Percentiles rank a stretch among this genome's conserved stretches.
These are phyloP conservation scores for Tapera naevia DNA, from an alignment of 2,797 vertebrate genomes.

Conservation along the genomic window DNA sequence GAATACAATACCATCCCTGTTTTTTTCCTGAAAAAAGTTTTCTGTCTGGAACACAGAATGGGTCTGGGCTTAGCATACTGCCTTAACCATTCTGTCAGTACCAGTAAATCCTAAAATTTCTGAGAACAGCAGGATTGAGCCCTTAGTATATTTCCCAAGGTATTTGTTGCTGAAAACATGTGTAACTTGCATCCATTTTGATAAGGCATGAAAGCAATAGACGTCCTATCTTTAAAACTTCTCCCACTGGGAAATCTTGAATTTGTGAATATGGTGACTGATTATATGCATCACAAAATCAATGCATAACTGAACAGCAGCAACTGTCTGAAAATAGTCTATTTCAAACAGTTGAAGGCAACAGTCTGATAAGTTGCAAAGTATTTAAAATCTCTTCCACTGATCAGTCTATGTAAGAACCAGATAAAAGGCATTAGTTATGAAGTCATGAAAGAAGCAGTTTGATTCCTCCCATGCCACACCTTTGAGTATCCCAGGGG, in stretches of 20 bases:
- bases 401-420: neutral
- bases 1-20: neutral
- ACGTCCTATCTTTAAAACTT: conserved; percentile 36
- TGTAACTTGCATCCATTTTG: conserved; percentile 27
- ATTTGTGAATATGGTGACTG: conserved; percentile 38
- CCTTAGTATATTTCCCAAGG: conserved; percentile 20
- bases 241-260: conserved; percentile 49
- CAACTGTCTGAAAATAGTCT: conserved; percentile 52
- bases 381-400: neutral
- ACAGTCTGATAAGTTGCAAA: neutral
- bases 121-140: neutral
- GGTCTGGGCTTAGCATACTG: neutral
- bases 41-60: neutral
- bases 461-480: neutral
- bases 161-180: conserved; percentile 21
- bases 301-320: conserved; percentile 53
- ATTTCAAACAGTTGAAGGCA: conserved; percentile 16
- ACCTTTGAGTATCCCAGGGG: neutral
- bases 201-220: conserved; percentile 25
- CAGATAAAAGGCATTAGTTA: neutral
- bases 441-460: neutral
- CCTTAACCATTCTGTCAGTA: neutral
- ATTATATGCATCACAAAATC: conserved; percentile 58
- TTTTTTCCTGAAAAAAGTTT: neutral
- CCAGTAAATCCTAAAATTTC: neutral